Evolutionary conservation across 2,888 invertebrate species (phyloP), one percentile per base, ranked within the genome.

Genomic region (Leptopilina syphax): DNA sequence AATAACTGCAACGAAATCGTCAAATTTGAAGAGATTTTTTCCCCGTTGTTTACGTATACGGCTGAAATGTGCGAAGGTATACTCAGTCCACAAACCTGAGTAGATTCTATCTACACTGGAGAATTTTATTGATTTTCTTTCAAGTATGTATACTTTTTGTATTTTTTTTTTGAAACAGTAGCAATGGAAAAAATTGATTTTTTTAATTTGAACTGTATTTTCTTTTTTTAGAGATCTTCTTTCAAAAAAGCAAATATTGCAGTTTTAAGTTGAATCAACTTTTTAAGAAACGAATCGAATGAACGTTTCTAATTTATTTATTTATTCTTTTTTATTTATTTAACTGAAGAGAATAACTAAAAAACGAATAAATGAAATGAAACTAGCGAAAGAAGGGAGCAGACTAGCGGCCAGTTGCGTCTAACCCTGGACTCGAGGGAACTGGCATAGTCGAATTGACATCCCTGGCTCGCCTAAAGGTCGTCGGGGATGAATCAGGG

Each of bases 401-500:
- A 93, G 93, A 81, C 91, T 94, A 84, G 94, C 94, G 86, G 94
- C 94, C 90, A 94, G 94, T 90, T 94, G 94, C 89, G 92, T 94
- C 81, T 94, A 94, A 87, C 92, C 93, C 84, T 93, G 93, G 81
- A 93, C 94, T 85, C 93, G 94, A 85, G 93, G 94, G 77, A 93
- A 93, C 82, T 93, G 89, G 92, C 91, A 70, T 70, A 70, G 50
- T 70, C 27, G 57, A 34, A 34, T 73, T 73, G 54, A 73, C 73
- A 57, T 54, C 73, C 73, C 73, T 73, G 73, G 73, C 73, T 73
- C 73, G 73, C 54, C 27, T 73, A 73, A 73, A 73, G 73, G 73
- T 73, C 73, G 73, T 73, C 73, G 73, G 73, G 73, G 73, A 54
- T 57, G 73, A 57, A 70, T 54, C 73, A 73, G 73, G 73, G 73